These are phyloP conservation scores for Chanos chanos DNA, from an alignment of 2,797 vertebrate genomes.

Conservation along the genomic window DNA sequence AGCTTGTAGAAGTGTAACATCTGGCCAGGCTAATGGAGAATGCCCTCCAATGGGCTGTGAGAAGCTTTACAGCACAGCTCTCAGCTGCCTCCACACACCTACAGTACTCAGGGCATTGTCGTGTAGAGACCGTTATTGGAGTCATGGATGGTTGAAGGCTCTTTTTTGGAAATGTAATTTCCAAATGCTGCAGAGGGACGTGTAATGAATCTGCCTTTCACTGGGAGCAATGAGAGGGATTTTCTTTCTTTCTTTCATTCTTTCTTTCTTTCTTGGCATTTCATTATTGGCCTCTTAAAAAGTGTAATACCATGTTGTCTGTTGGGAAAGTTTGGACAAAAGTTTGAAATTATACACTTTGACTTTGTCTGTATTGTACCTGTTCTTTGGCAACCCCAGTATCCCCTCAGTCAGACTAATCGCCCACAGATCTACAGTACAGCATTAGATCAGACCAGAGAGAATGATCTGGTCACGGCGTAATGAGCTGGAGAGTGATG, in stretches of 20 bases:
- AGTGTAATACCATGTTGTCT: neutral
- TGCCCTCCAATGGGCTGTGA: constrained; percentile 2
- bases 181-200: neutral
- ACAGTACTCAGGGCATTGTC: constrained; percentile 2
- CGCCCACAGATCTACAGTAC: constrained; percentile 39
- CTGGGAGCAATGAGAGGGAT: neutral
- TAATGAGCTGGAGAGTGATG: constrained; percentile 67
- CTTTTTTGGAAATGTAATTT: constrained; percentile 11
- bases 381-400: neutral
- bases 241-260: neutral
- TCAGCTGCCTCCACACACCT: constrained; percentile 18
- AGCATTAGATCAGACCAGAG: constrained; percentile 58
- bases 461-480: constrained; percentile 60
- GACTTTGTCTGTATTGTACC: neutral
- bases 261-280: neutral
- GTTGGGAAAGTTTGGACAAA: too few species aligned
- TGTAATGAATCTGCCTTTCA: neutral
- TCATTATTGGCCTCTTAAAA: neutral
- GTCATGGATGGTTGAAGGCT: neutral
- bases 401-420: constrained; percentile 16
- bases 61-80: constrained; percentile 3
- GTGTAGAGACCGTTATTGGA: too few species aligned
- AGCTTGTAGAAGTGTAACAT: constrained; percentile 31
- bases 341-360: too few species aligned
- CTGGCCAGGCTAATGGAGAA: constrained; percentile 28